Evolutionary conservation across 2,113 vertebrate genomes (phyloP), one percentile per base, ranked within the genome.

Genomic region (Climacteris rufus): DNA sequence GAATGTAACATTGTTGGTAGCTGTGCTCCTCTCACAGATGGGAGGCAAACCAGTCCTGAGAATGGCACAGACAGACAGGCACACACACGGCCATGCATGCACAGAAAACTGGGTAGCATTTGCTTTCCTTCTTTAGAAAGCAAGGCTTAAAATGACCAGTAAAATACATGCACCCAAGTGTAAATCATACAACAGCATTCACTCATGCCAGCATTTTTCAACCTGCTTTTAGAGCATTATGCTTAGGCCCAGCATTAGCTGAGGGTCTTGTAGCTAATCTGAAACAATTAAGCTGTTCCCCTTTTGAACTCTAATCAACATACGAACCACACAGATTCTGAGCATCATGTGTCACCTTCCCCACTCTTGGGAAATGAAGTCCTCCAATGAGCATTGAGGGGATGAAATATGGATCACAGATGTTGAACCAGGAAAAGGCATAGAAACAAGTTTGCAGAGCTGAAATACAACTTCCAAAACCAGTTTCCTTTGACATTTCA

Each of bases 401-500:
- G 81, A 94, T 89, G 89, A 97, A 96, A 97, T 96, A 97, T 78
- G 87, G 75, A 39, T 59, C 94, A 69, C 86, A 96, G 91, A 94
- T 97, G 89, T 96, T 95, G 97, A 95, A 97, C 50, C 66, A 95
- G 90, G 60, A 82, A 96, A 97, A 83, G 82, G 63, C 86, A 91
- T 44, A 84, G 81, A 49, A 97, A 93, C 64, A 93, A 94, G 57
- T 59, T 66, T 66, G 44, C 4, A 10, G 63, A 54, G 74, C 75
- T 92, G 89, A 96, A 96, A 90, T 60, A 82, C 83, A 93, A 66
- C 83, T 75, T 86, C 79, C 80, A 85, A 97, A 98, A 95, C 70
- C 80, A 97, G 84, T 87, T 91, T 96, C 57, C 84, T 96, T 97
- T 96, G 93, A 94, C 95, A 97, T 96, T 97, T 96, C 72, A 57